Conservation (phyloP, 2,797 vertebrate species). For the Yasuhikotakia modesta region DNA sequence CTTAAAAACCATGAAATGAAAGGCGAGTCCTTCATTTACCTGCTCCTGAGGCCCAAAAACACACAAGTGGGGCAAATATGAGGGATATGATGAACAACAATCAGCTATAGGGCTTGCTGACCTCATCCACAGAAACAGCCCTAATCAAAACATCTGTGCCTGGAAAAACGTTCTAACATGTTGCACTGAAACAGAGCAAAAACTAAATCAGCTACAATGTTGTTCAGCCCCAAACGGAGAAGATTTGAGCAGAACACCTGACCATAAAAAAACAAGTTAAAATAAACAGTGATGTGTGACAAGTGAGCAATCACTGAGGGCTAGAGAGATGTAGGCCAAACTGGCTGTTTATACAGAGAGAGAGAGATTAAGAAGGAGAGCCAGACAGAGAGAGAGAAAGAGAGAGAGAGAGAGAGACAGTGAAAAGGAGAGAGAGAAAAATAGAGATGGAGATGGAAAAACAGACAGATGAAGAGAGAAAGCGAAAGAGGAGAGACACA, state of each 20-base stretch:
- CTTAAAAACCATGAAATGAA: constrained; percentile 48
- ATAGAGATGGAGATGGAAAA: no score
- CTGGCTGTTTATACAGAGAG: not conserved
- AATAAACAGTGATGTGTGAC: not conserved
- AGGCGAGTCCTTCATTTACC: constrained; percentile 7
- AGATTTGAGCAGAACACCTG: not conserved
- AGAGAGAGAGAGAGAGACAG: not conserved
- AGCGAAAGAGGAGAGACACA: no score
- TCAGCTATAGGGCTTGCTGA: not conserved
- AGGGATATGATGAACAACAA: not conserved
- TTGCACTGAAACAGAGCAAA: not conserved
- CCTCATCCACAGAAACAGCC: not conserved
- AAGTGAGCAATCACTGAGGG: not conserved
- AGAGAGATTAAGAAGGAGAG: not conserved
- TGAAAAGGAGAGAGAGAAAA: no score
- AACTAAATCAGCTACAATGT: not conserved
- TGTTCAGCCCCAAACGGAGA: not conserved
- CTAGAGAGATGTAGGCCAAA: not conserved
- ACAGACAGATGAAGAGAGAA: no score
- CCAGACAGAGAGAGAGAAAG: not conserved
- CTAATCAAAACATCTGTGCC: not conserved
- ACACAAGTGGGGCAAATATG: not conserved
- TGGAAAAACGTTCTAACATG: not conserved
- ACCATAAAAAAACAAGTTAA: not conserved
- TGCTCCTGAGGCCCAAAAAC: not conserved